Percentiles rank a stretch among this genome's conserved stretches.
Conservation (phyloP, 2,113 vertebrate species). For the Odontesthes bonariensis region DNA sequence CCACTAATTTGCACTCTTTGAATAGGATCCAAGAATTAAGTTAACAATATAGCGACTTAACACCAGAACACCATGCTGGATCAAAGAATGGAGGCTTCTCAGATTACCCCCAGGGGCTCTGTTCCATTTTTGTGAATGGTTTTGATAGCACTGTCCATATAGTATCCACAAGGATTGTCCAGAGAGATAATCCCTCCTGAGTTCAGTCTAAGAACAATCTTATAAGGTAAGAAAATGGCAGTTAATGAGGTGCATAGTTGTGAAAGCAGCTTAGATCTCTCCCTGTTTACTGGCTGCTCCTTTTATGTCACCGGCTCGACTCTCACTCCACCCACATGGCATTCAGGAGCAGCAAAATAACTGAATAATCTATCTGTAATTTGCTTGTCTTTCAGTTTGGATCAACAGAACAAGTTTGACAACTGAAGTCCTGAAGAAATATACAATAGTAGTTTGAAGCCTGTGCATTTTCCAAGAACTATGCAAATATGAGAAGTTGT, state of each 20-base stretch:
- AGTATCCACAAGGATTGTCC: background rate
- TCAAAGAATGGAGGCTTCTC: conserved; percentile 28
- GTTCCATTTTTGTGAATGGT: conserved; percentile 22
- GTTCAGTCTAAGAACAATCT: background rate
- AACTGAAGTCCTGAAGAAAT: background rate
- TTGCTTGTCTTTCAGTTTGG: background rate
- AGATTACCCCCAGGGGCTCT: conserved; percentile 12
- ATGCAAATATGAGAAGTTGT: background rate
- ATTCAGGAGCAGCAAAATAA: background rate
- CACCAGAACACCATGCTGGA: background rate
- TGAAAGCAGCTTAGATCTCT: conserved; percentile 12
- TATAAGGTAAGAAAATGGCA: background rate
- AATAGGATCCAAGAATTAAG: background rate
- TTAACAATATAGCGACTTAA: background rate
- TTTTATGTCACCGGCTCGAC: conserved; percentile 15
- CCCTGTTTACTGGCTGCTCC: conserved; percentile 2
- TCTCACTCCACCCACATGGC: background rate
- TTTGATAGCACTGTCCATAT: background rate
- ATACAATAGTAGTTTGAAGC: background rate
- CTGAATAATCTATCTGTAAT: conserved; percentile 20
- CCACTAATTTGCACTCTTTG: background rate
- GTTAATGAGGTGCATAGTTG: background rate
- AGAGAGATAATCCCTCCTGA: background rate
- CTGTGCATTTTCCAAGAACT: background rate
- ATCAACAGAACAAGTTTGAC: background rate